Conservation (phyloP, 2,888 invertebrate genomes). For the Torymus auratus region DNA sequence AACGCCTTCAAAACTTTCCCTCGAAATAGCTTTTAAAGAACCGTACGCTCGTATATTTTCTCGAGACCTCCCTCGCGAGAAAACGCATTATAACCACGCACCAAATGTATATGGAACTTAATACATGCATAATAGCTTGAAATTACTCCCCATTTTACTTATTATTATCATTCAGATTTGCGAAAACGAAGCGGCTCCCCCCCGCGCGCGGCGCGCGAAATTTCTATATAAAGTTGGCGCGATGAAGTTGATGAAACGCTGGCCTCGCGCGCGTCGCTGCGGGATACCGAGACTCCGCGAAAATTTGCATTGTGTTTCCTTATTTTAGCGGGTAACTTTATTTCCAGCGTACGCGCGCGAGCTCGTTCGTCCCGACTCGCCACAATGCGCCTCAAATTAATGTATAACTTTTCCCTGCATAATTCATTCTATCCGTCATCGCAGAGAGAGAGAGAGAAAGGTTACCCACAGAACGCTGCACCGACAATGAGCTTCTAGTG, state of each 20-base stretch:
- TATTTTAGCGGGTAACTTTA: conserved; percentile 48
- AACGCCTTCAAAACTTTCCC: too few relatives aligned
- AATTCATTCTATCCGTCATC: conserved; percentile 38
- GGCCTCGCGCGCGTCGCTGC: background rate
- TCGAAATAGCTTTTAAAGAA: too few relatives aligned
- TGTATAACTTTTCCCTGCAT: conserved; percentile 51
- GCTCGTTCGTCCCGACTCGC: conserved; percentile 12
- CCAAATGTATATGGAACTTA: background rate
- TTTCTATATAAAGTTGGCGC: background rate
- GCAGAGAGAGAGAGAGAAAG: background rate
- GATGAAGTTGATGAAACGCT: conserved; percentile 41
- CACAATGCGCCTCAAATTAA: conserved; percentile 52
- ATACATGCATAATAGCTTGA: background rate
- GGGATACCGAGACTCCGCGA: background rate
- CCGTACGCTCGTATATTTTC: too few relatives aligned
- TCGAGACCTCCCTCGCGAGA: too few relatives aligned
- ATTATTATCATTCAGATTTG: background rate
- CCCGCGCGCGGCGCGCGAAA: background rate
- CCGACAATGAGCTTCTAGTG: too few relatives aligned
- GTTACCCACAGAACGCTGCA: too few relatives aligned
- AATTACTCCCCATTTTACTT: background rate
- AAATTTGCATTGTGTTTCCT: conserved; percentile 51
- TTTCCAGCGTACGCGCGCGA: background rate
- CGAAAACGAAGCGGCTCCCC: background rate
- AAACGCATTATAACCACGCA: too few relatives aligned